Evolutionary conservation across 2,113 vertebrate genomes (phyloP).

Genomic region (Laterallus jamaicensis): DNA sequence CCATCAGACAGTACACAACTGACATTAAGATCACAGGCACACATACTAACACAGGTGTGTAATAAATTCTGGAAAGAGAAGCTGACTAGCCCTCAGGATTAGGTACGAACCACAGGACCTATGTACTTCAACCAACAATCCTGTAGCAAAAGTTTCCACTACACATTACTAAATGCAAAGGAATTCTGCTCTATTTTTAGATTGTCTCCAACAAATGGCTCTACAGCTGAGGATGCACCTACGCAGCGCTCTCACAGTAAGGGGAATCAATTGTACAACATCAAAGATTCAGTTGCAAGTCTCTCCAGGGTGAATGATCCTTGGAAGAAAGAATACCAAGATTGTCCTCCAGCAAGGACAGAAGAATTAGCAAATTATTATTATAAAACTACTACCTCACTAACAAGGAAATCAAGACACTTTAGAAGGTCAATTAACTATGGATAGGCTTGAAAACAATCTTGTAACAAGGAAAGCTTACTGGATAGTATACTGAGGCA

Average conservation of each 20-base stretch:
- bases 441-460: neutral
- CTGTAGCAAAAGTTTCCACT: neutral
- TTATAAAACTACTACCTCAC: neutral
- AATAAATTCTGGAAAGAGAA: neutral
- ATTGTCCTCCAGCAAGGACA: neutral
- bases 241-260: neutral
- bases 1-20: neutral
- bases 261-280: neutral
- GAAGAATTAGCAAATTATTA: neutral
- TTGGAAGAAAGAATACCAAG: neutral
- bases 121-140: neutral
- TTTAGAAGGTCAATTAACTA: neutral
- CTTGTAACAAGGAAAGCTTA: neutral
- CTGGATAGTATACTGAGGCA: neutral
- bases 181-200: neutral
- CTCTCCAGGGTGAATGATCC: neutral
- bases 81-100: neutral
- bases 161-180: neutral
- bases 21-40: neutral
- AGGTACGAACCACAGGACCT: neutral
- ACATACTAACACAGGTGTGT: neutral
- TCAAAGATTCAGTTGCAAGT: neutral
- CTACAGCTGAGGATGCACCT: neutral
- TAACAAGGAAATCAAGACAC: neutral
- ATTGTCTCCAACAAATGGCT: neutral